Evolutionary conservation across 2,113 vertebrate genomes (phyloP), one percentile per base, ranked within the genome.

Genomic region (Orientallactaga bullata): DNA sequence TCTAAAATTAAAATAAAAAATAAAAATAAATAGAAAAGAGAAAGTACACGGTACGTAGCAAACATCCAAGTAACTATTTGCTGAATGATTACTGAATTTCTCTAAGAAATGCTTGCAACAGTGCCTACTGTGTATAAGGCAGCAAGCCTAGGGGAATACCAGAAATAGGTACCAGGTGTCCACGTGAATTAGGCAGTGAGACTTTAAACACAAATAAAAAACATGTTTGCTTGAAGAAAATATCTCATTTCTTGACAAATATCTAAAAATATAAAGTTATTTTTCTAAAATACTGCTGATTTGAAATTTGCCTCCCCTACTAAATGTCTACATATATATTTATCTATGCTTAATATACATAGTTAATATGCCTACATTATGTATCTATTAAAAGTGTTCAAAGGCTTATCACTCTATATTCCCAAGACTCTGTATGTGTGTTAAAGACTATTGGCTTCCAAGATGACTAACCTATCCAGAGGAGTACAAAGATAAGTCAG

Each of bases 401-500:
- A 92, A 95, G 92, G 82, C 60, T 84, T 94, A 7, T 82, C 21
- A 90, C 94, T 92, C 24, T 72, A 95, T 93, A 96, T 95, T 90
- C 39, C 24, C 23, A 60, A 66, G 71, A 83, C 71, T 93, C 69
- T 87, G 77, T 88, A 26, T 93, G 58, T 80, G 83, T 15, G 77
- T 94, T 18, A 73, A 39, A 96, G 60, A 90, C 20, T 78, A 65
- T 6, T 89, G 72, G 58, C 74, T 94, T 68, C 61, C 24, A 89
- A 92, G 61, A 94, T 95, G 96, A 94, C 85, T 28, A 21, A 91
- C 89, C 68, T 94, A 85, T 95, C 86, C 81, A 51, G 97, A 89
- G 47, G 69, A 94, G 55, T 37, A 94, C 72, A 88, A 96, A 96
- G 83, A 88, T 92, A 93, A 94, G 89, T 93, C 0, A 96, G 82